Percentiles rank a stretch among this genome's conserved stretches.
phyloP scores from a whole-genome alignment of 2,113 vertebrate species.

The Chlamydotis undulata region DNA sequence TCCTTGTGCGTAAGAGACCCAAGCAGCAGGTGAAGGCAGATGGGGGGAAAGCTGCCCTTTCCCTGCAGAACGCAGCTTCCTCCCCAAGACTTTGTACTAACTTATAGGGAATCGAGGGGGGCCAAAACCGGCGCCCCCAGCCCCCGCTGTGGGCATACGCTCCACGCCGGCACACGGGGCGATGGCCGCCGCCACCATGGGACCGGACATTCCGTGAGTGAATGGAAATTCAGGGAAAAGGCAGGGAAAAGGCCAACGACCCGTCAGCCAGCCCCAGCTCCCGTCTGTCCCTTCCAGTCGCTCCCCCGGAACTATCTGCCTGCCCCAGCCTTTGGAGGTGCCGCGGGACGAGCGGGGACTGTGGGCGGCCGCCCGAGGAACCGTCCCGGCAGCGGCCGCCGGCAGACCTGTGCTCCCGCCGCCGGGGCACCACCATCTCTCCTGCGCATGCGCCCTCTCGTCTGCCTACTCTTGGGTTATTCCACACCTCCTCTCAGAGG shows the following conservation, averaged over 20 bases:
- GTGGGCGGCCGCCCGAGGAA: accelerated
- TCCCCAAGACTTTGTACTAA: accelerated
- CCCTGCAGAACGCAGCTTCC: not conserved
- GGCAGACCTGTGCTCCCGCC: accelerated
- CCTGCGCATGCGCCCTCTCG: not conserved
- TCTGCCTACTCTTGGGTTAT: not conserved
- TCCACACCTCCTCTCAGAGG: not conserved
- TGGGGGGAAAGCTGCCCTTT: accelerated
- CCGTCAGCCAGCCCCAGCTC: accelerated
- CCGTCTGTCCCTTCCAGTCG: accelerated
- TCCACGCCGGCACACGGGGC: not conserved
- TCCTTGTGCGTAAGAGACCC: accelerated
- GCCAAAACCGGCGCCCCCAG: accelerated
- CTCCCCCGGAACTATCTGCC: accelerated
- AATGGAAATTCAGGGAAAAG: too few species aligned
- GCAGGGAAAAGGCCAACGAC: not conserved
- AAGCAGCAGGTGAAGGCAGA: not conserved
- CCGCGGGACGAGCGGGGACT: accelerated
- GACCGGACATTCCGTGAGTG: accelerated
- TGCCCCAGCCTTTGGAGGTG: accelerated
- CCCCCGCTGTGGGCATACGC: accelerated
- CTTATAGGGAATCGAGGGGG: accelerated
- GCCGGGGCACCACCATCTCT: accelerated
- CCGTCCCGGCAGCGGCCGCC: accelerated
- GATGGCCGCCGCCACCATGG: too few species aligned